phyloP scores from a whole-genome alignment of 2,888 invertebrate genomes.

The Eupithecia subumbrata region DNA sequence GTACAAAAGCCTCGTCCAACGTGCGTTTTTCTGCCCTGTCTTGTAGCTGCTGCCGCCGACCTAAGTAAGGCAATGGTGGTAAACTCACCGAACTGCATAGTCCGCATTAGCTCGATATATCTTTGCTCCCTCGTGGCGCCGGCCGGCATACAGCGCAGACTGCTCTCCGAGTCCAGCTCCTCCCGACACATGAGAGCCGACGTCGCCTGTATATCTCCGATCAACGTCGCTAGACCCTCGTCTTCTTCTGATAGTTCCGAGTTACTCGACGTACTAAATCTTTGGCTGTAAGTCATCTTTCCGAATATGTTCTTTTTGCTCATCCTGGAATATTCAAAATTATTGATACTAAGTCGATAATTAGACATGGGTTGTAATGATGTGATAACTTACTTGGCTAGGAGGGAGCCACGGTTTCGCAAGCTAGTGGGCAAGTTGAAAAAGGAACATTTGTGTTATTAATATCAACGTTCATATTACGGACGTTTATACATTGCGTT shows the following conservation, averaged over 20 bases:
- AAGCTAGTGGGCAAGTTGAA: background rate
- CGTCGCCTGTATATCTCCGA: slow-evolving; percentile 91
- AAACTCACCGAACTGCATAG: slow-evolving; percentile 91
- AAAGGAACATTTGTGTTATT: background rate
- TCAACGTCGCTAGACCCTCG: slow-evolving; percentile 93
- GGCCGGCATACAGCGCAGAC: slow-evolving; percentile 65
- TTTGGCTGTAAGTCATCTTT: slow-evolving; percentile 82
- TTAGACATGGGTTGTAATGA: background rate
- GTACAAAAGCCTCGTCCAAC: too few species aligned
- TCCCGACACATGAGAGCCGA: slow-evolving; percentile 74
- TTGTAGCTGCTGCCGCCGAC: background rate
- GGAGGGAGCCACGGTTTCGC: background rate
- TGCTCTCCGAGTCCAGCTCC: slow-evolving; percentile 60
- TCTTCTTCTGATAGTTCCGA: slow-evolving; percentile 91
- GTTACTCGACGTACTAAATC: slow-evolving; percentile 77
- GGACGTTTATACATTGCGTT: background rate
- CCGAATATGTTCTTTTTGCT: slow-evolving; percentile 86
- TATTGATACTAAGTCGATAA: background rate
- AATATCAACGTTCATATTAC: background rate
- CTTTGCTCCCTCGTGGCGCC: slow-evolving; percentile 79
- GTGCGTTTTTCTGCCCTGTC: too few species aligned
- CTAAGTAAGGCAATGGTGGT: background rate
- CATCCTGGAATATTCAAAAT: slow-evolving; percentile 72
- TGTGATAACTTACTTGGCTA: slow-evolving; percentile 8
- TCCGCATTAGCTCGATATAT: slow-evolving; percentile 94